phyloP scores from a whole-genome alignment of 1,140 invertebrate genomes.

The Drosophila sp. region DNA sequence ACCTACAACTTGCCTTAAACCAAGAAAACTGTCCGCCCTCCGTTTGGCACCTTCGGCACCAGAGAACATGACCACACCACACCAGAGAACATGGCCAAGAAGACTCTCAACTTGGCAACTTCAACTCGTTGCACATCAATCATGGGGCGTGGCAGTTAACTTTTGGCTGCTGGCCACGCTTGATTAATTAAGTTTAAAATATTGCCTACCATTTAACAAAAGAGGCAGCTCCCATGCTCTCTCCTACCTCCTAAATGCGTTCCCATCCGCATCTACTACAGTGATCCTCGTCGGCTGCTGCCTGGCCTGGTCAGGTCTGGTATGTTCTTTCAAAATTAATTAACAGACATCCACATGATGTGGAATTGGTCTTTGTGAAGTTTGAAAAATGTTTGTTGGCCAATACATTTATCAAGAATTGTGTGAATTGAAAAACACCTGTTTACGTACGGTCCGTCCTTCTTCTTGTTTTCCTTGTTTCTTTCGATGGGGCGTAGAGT shows the following conservation, averaged over 20 bases:
- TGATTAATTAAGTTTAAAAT: conserved; percentile 80
- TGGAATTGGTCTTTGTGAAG: conserved; percentile 5
- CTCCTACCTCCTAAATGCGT: conserved; percentile 5
- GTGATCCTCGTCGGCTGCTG: conserved; percentile 12
- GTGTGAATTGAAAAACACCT: conserved; percentile 72
- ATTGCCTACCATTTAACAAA: conserved; percentile 74
- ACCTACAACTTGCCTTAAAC: conserved; percentile 29
- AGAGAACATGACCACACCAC: conserved; percentile 4
- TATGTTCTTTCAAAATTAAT: conserved; percentile 62
- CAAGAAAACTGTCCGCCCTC: conserved; percentile 43
- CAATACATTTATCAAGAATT: conserved; percentile 68
- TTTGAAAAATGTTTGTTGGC: conserved; percentile 74
- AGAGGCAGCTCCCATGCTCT: conserved; percentile 36
- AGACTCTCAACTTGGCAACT: conserved; percentile 5
- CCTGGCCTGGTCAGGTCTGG: conserved; percentile 5
- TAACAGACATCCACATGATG: conserved; percentile 56
- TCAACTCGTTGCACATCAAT: conserved; percentile 52
- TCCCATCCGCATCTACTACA: conserved; percentile 2
- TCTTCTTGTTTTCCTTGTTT: conserved; percentile 18
- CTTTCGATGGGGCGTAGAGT: conserved; percentile 47
- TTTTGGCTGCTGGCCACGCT: conserved; percentile 51
- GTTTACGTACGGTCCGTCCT: conserved; percentile 40
- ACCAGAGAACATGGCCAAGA: not conserved
- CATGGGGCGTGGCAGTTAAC: conserved; percentile 46
- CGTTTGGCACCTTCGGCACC: conserved; percentile 47